Percentiles rank a stretch among this genome's conserved stretches.
Conservation (phyloP, 2,113 vertebrate species). For the Nannospalax galili region DNA sequence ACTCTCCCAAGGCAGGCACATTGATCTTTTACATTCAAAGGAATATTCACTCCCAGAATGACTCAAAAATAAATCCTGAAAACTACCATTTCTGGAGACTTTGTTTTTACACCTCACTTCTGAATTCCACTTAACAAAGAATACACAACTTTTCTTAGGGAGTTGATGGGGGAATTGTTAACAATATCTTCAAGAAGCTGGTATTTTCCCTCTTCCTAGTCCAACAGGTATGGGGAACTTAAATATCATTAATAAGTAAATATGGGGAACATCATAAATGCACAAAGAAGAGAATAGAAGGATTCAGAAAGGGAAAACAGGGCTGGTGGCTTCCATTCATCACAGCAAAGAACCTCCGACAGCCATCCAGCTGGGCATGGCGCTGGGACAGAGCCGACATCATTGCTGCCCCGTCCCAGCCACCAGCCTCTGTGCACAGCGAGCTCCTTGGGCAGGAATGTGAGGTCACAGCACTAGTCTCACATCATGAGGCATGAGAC, state of each 20-base stretch:
- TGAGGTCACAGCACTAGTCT: neutral
- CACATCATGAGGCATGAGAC: neutral
- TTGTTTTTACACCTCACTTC: neutral
- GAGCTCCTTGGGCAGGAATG: too few species aligned
- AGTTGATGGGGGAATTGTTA: neutral
- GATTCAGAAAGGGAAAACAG: neutral
- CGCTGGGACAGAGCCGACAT: neutral
- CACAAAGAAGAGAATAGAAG: rapidly evolving
- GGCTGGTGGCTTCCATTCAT: neutral
- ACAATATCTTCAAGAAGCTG: neutral
- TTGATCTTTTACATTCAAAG: neutral
- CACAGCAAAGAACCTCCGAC: rapidly evolving
- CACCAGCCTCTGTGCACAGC: neutral
- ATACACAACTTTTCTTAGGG: neutral
- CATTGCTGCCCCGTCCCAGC: too few species aligned
- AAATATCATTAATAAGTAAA: neutral
- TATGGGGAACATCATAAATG: rapidly evolving
- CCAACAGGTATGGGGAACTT: neutral
- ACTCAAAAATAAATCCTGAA: neutral
- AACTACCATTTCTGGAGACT: neutral
- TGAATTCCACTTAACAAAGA: neutral
- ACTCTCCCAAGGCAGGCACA: neutral
- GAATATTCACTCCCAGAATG: neutral
- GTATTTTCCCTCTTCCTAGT: neutral
- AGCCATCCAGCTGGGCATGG: neutral